Conservation (phyloP, 2,113 vertebrate genomes). For the Pedionomus torquatus region DNA sequence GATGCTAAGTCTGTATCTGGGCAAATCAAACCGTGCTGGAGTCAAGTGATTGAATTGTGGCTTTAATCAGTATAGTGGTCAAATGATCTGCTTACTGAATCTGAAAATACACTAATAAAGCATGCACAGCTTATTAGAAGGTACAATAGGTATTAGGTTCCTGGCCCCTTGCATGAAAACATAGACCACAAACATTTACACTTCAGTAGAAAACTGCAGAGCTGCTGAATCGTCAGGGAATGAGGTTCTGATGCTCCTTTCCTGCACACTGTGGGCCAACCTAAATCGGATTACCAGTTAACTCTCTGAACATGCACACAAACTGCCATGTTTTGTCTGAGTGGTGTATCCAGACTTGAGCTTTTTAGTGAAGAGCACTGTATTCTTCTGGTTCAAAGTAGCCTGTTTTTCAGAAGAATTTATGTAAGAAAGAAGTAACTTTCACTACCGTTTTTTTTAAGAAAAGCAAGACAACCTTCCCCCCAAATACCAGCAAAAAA, state of each 20-base stretch:
- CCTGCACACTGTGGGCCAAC: not conserved
- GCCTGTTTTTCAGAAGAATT: not conserved
- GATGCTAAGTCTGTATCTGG: not conserved
- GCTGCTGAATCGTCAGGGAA: not conserved
- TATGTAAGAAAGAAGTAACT: not conserved
- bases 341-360: not conserved
- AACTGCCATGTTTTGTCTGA: not conserved
- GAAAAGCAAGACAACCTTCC: fast-evolving
- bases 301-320: too few species aligned
- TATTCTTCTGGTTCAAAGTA: not conserved
- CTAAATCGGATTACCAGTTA: not conserved
- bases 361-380: not conserved
- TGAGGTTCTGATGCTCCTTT: not conserved
- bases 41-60: not conserved
- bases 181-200: not conserved
- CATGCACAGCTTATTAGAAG: not conserved
- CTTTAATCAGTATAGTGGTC: not conserved
- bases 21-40: not conserved
- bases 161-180: not conserved
- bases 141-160: not conserved
- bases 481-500: not conserved
- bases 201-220: not conserved
- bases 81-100: not conserved
- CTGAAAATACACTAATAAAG: not conserved
- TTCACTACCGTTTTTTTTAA: not conserved